Conservation (phyloP, 2,113 vertebrate species). For the Xiphorhynchus elegans region DNA sequence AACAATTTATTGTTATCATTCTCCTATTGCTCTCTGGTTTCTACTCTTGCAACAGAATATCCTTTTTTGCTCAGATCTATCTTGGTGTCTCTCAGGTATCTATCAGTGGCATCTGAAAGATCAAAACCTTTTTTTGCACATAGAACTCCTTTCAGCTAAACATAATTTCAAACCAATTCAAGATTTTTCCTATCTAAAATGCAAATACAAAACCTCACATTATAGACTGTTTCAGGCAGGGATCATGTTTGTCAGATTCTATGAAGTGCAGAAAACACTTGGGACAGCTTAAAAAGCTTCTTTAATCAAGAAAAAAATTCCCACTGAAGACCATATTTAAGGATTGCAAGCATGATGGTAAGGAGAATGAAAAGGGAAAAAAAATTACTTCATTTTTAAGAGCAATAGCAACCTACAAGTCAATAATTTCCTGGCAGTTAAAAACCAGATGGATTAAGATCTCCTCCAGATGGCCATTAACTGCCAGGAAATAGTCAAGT, state of each 20-base stretch:
- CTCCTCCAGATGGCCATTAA: slow-evolving; percentile 57
- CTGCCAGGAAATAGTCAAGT: slow-evolving; percentile 48
- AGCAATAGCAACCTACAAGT: not conserved
- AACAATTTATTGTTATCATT: not conserved
- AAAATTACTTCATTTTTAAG: slow-evolving; percentile 12
- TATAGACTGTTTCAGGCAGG: not conserved
- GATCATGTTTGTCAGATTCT: not conserved
- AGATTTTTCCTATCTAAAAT: not conserved
- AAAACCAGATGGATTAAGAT: slow-evolving; percentile 10
- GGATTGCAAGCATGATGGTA: not conserved
- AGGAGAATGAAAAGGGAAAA: not conserved
- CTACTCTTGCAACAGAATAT: not conserved
- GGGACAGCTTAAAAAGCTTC: not conserved
- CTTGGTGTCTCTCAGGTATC: not conserved
- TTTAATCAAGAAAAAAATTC: not conserved
- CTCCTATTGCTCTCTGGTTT: not conserved
- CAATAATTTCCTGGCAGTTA: slow-evolving; percentile 54
- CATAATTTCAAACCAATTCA: not conserved
- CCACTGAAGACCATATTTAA: not conserved
- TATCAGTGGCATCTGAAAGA: not conserved
- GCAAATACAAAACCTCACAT: not conserved
- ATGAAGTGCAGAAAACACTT: not conserved
- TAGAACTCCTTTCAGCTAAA: not conserved
- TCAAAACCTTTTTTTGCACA: not conserved
- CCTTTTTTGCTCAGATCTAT: not conserved